Base-by-base conservation (phyloP, 2,113 vertebrate species). In the Oriolus oriolus region DNA sequence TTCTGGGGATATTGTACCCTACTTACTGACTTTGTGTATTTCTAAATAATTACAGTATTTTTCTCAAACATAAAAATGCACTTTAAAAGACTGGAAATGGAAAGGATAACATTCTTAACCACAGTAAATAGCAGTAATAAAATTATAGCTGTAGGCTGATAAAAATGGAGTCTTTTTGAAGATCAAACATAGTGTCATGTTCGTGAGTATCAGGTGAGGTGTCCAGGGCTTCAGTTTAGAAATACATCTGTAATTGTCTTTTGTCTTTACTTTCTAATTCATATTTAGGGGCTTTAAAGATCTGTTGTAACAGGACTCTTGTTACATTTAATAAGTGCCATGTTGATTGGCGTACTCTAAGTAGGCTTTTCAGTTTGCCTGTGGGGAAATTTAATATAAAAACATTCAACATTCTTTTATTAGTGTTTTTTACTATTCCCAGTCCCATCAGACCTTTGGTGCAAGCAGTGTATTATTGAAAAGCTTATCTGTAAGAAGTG, bases 371-470 rank as follows among this genome's bases (percentile, higher is more conserved):
- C 97, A 98, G 97, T 98, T 98, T 98, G 98, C 98, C 98, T 98
- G 97, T 98, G 98, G 98, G 98, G 98, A 98, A 98, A 98, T 98
- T 98, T 98, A 98, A 98, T 98, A 98, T 98, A 98, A 98, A 98
- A 98, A 98, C 98, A 98, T 98, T 98, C 98, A 98, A 98, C 97
- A 98, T 98, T 98, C 98, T 98, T 98, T 98, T 98, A 98, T 98
- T 98, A 98, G 98, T 98, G 97, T 98, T 98, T 98, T 98, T 98
- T 98, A 98, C 98, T 98, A 98, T 98, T 98, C 98, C 98, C 98
- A 98, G 98, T 98, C 98, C 98, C 98, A 98, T 98, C 98, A 98
- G 98, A 98, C 98, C 98, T 98, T 98, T 98, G 98, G 98, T 98
- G 98, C 97, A 98, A 98, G 98, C 97, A 98, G 96, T 98, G 97